A percentile compares a stretch with the other conserved stretches of the same genome.
These are phyloP conservation scores for Coregonus clupeaformis DNA, from an alignment of 2,113 vertebrate species.

Conservation along the genomic window DNA sequence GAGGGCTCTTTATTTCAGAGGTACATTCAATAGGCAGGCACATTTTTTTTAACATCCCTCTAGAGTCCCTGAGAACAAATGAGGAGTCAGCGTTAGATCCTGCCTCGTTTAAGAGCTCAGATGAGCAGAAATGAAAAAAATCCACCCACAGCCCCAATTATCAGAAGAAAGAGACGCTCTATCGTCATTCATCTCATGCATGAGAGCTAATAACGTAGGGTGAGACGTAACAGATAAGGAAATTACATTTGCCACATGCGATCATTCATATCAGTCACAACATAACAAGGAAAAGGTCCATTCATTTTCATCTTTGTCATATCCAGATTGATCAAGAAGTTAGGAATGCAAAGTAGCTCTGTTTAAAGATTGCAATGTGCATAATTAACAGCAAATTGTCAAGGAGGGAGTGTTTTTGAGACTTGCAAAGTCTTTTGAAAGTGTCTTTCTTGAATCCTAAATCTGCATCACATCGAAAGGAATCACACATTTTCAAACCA, in stretches of 20 bases:
- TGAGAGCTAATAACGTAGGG: slow-evolving; percentile 29
- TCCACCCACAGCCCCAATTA: slow-evolving; percentile 11
- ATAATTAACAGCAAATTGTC: slow-evolving; percentile 37
- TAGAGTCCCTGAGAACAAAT: slow-evolving; percentile 23
- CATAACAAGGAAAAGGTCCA: slow-evolving; percentile 38
- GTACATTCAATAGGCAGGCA: slow-evolving; percentile 8
- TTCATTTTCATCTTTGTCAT: slow-evolving; percentile 20
- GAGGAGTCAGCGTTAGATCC: slow-evolving; percentile 5
- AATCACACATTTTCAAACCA: neutral
- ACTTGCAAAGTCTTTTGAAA: neutral
- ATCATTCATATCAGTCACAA: slow-evolving; percentile 52
- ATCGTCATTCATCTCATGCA: slow-evolving; percentile 45
- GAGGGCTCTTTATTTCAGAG: neutral
- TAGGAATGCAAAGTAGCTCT: slow-evolving; percentile 19
- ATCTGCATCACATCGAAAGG: neutral
- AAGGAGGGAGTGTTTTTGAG: neutral
- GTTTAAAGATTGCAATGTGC: slow-evolving; percentile 10
- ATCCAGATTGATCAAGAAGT: slow-evolving; percentile 28
- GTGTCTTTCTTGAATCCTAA: neutral
- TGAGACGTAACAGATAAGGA: slow-evolving; percentile 40
- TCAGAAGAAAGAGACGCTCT: slow-evolving; percentile 32
- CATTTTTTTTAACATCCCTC: neutral
- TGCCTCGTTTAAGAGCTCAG: neutral
- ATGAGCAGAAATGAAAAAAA: slow-evolving; percentile 16
- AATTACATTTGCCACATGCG: slow-evolving; percentile 37